Evolutionary conservation across 2,113 vertebrate genomes (phyloP).

Genomic region (Australoheros scitulus): DNA sequence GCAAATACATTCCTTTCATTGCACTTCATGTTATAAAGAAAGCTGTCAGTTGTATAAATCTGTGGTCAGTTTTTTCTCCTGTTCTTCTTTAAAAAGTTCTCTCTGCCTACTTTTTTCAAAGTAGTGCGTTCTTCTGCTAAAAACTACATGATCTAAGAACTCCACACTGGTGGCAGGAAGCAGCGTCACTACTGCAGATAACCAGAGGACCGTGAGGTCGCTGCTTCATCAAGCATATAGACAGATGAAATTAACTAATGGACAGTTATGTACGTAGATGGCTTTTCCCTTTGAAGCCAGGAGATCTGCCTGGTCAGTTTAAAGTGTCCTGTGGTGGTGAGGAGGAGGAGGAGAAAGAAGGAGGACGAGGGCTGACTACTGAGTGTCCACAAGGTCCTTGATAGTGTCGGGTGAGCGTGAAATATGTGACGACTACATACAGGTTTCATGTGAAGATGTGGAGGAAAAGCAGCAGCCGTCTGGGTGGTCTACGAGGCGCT

Average conservation of each 20-base stretch:
- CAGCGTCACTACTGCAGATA: slow-evolving; percentile 24
- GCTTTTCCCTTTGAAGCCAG: slow-evolving; percentile 69
- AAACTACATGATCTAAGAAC: slow-evolving; percentile 27
- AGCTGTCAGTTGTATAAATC: slow-evolving; percentile 31
- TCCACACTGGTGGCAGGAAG: slow-evolving; percentile 28
- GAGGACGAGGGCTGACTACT: background rate
- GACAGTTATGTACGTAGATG: slow-evolving; percentile 39
- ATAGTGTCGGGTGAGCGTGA: slow-evolving; percentile 11
- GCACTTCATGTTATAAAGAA: slow-evolving; percentile 34
- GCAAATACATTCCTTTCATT: slow-evolving; percentile 46
- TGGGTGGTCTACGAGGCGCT: slow-evolving; percentile 72
- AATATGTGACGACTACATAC: background rate
- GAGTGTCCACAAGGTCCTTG: background rate
- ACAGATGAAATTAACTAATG: slow-evolving; percentile 33
- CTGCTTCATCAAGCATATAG: background rate
- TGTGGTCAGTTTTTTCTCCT: slow-evolving; percentile 8
- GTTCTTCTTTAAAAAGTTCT: slow-evolving; percentile 31
- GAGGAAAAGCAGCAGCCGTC: background rate
- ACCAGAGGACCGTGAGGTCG: background rate
- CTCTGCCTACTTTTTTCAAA: slow-evolving; percentile 5
- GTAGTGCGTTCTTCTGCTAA: slow-evolving; percentile 3
- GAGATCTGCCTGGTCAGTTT: slow-evolving; percentile 45
- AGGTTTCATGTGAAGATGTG: background rate
- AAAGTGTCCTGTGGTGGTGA: slow-evolving; percentile 49
- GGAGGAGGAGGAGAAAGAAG: slow-evolving; percentile 4